These are phyloP conservation scores for Thelaira solivaga DNA, from an alignment of 2,888 invertebrate genomes.

Conservation along the genomic window DNA sequence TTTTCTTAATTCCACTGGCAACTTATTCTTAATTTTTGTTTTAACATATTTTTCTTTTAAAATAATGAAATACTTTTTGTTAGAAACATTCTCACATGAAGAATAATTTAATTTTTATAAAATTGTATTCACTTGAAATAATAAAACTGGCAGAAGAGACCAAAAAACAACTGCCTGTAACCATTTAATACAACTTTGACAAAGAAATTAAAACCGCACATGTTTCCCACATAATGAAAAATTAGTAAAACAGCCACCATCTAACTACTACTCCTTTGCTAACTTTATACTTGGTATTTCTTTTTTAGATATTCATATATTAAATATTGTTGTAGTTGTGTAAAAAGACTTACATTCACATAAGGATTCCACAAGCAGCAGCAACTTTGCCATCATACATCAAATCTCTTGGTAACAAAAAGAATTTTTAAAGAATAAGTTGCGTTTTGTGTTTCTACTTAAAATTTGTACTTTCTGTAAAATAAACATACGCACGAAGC, in stretches of 20 bases:
- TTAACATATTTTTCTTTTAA: no score
- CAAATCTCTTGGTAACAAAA: slow-evolving; percentile 67
- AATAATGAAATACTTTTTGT: background rate
- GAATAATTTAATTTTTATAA: slow-evolving; percentile 17
- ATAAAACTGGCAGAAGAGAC: background rate
- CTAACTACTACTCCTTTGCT: slow-evolving; percentile 13
- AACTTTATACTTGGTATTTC: background rate
- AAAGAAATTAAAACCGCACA: slow-evolving; percentile 74
- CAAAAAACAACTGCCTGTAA: slow-evolving; percentile 13
- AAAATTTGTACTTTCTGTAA: background rate
- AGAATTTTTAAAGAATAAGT: slow-evolving; percentile 71
- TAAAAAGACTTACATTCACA: slow-evolving; percentile 27
- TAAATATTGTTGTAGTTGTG: background rate
- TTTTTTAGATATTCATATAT: slow-evolving; percentile 1
- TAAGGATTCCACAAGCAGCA: slow-evolving; percentile 43
- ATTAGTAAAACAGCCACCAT: slow-evolving; percentile 68
- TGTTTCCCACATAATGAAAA: slow-evolving; percentile 73
- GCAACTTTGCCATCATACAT: slow-evolving; percentile 49
- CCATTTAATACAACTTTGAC: slow-evolving; percentile 52
- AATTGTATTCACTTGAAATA: background rate
- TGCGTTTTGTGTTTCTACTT: slow-evolving; percentile 53
- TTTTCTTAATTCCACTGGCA: no score
- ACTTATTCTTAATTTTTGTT: no score
- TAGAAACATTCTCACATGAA: background rate
- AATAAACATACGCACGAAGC: slow-evolving; percentile 18